phyloP scores from a whole-genome alignment of 1,140 invertebrate species.

The Temnothorax longispinosus region DNA sequence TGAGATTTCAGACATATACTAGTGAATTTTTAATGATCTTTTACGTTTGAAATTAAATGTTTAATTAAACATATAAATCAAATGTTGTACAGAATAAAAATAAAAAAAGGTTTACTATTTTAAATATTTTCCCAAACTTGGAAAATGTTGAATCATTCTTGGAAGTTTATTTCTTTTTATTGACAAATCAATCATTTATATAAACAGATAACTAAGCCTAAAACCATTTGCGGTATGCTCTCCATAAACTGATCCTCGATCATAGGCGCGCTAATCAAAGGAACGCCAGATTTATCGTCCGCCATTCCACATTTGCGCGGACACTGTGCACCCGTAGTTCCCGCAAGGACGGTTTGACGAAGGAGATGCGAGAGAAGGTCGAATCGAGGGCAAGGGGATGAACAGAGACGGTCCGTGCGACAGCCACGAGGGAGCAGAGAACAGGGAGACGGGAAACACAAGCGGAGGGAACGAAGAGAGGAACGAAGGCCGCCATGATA shows the following conservation, averaged over 20 bases:
- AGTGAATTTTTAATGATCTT: neutral
- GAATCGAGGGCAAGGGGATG: constrained; percentile 60
- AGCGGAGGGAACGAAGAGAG: constrained; percentile 76
- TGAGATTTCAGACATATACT: neutral
- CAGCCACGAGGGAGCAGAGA: constrained; percentile 68
- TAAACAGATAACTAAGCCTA: constrained; percentile 1
- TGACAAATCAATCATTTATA: neutral
- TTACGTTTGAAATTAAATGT: neutral
- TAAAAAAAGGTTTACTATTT: neutral
- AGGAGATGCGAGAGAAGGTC: constrained; percentile 66
- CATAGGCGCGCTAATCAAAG: constrained; percentile 69
- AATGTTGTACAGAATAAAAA: neutral
- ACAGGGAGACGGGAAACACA: constrained; percentile 67
- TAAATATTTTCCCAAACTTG: neutral
- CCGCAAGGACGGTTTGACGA: constrained; percentile 49
- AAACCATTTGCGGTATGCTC: constrained; percentile 34
- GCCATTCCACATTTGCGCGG: constrained; percentile 61
- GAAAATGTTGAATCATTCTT: neutral
- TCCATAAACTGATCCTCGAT: constrained; percentile 65
- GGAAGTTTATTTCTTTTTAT: constrained; percentile 7
- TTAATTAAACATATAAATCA: neutral
- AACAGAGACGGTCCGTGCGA: constrained; percentile 68
- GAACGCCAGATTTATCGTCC: constrained; percentile 62
- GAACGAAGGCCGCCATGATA: constrained; percentile 85
- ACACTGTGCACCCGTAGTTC: constrained; percentile 61